Conservation (phyloP, 2,113 vertebrate species). For the Cyanistes caeruleus region DNA sequence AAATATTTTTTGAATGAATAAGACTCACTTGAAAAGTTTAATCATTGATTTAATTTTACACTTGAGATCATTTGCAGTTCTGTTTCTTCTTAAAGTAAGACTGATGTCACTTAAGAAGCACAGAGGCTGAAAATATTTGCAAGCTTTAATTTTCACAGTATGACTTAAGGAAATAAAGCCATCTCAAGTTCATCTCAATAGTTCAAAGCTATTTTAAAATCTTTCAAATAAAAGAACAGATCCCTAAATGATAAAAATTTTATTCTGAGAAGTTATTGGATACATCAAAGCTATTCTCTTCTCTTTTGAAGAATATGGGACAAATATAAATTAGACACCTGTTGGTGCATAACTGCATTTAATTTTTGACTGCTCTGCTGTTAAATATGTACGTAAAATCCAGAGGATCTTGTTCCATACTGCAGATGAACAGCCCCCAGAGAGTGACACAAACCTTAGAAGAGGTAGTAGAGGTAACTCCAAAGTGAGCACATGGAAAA, state of each 20-base stretch:
- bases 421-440: background rate
- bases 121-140: background rate
- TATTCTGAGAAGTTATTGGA: background rate
- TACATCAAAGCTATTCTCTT: background rate
- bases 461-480: background rate
- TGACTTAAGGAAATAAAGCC: background rate
- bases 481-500: background rate
- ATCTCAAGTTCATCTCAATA: background rate
- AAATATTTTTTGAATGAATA: constrained; percentile 34
- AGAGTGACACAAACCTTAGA: background rate
- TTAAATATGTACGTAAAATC: background rate
- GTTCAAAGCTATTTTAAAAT: background rate
- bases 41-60: constrained; percentile 2
- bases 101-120: background rate
- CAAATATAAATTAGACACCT: background rate
- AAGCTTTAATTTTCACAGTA: background rate
- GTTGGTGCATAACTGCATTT: background rate
- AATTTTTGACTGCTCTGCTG: background rate
- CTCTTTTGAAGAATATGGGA: background rate
- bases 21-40: background rate
- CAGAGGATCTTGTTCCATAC: background rate
- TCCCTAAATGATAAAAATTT: background rate
- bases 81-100: constrained; percentile 3
- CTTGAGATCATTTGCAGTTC: background rate
- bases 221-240: background rate